Base-by-base conservation (phyloP, 2,888 invertebrate species). In the Protonemura montana region DNA sequence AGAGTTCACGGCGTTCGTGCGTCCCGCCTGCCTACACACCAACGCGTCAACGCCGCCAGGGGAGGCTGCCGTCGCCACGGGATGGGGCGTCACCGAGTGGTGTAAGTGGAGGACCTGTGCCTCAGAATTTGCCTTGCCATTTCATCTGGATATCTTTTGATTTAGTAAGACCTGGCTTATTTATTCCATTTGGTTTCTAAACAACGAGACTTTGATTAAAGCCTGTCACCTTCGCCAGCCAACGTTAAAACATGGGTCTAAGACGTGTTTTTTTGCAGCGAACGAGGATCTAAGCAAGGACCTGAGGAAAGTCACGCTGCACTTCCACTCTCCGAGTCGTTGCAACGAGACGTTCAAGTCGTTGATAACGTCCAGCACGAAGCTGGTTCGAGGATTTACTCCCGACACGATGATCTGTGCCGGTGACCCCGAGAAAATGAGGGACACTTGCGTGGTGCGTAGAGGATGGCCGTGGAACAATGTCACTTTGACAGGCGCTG, bases 11-110 rank as follows among this genome's bases (percentile, higher is more conserved):
- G 91, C 93, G 41, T 92, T 93, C 87, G 93, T 95, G 27, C 91
- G 94, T 87, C 95, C 95, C 0, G 94, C 94, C 0, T 95, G 95
- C 89, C 90, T 95, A 5, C 93, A 89, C 82, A 41, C 83, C 0
- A 13, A 26, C 26, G 30, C 10, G 21, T 21, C 1, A n/a, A 27
- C 78, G 25, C 85, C 26, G 41, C 76, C 7, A 6, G 88, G 89
- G 81, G 92, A 91, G 83, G 91, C 93, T 5, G 87, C 85, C 5
- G 93, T 94, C 0, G 95, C 94, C 0, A 93, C 93, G 42, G 95
- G 95, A 3, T 95, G 94, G 90, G 95, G 95, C 0, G 93, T 90
- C 21, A 91, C 90, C 0, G 89, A 89, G 1, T 90, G 85, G 59
- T 80, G 87, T 87, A 41, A 81, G 85, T 84, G 26, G 28, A 10